Evolutionary conservation across 2,888 invertebrate species (phyloP).

Genomic region (Lacanobia wlatinum): DNA sequence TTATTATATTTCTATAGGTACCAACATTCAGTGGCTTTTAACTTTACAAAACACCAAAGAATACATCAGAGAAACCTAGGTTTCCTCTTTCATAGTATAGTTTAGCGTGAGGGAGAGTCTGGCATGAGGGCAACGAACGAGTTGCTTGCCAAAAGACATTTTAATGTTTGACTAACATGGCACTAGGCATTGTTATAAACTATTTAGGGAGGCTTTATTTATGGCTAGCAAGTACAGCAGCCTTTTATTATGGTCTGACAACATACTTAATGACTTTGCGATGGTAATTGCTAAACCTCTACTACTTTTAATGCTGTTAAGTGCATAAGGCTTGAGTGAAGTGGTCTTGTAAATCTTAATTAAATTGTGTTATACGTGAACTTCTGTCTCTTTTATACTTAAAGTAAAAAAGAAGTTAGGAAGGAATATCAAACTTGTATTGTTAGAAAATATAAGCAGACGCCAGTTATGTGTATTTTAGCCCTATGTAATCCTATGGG

Average conservation of each 20-base stretch:
- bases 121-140: conserved; percentile 37
- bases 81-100: too few relatives aligned
- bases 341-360: background rate
- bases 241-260: conserved; percentile 23
- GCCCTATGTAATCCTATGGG: too few relatives aligned
- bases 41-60: too few relatives aligned
- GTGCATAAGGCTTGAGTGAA: background rate
- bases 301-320: conserved; percentile 10
- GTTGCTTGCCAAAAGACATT: conserved; percentile 53
- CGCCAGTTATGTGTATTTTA: too few relatives aligned
- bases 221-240: conserved; percentile 32
- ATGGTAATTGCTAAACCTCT: conserved; percentile 36
- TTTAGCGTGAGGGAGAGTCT: background rate
- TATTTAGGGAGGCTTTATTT: conserved; percentile 42
- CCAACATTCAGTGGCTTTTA: too few relatives aligned
- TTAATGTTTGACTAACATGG: conserved; percentile 56
- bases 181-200: conserved; percentile 38
- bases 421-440: too few relatives aligned
- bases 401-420: too few relatives aligned
- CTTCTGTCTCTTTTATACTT: background rate
- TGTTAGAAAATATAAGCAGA: too few relatives aligned
- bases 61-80: too few relatives aligned
- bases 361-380: background rate
- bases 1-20: too few relatives aligned
- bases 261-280: conserved; percentile 22